phyloP scores from a whole-genome alignment of 1,140 invertebrate genomes.

The Pseudoatta argentina region DNA sequence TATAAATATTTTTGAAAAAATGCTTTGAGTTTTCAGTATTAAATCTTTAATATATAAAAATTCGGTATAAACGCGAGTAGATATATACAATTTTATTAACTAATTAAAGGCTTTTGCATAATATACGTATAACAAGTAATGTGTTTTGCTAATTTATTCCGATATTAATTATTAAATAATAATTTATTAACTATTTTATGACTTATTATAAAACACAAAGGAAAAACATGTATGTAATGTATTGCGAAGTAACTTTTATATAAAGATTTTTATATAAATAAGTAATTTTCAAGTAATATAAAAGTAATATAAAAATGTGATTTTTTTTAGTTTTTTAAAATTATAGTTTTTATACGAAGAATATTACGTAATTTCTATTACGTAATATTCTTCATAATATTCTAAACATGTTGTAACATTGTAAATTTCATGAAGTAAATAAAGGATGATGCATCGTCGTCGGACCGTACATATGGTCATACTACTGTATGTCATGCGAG shows the following conservation, averaged over 20 bases:
- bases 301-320: background rate
- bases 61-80: background rate
- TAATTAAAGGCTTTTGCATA: background rate
- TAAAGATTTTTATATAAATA: background rate
- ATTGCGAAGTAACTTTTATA: background rate
- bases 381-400: too few relatives aligned
- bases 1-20: background rate
- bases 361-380: background rate
- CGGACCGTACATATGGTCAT: background rate
- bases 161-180: too few relatives aligned
- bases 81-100: background rate
- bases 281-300: background rate
- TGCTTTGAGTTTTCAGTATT: background rate
- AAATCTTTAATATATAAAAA: constrained; percentile 3
- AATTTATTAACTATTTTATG: background rate
- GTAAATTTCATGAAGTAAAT: background rate
- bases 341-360: background rate
- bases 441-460: background rate
- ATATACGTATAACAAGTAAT: too few relatives aligned
- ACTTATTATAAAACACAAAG: background rate
- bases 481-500: constrained; percentile 15
- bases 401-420: background rate
- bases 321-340: background rate
- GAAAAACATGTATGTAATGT: background rate
- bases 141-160: too few relatives aligned